Base-by-base conservation (phyloP, 1,140 invertebrate genomes). In the Trichonephila clavata region DNA sequence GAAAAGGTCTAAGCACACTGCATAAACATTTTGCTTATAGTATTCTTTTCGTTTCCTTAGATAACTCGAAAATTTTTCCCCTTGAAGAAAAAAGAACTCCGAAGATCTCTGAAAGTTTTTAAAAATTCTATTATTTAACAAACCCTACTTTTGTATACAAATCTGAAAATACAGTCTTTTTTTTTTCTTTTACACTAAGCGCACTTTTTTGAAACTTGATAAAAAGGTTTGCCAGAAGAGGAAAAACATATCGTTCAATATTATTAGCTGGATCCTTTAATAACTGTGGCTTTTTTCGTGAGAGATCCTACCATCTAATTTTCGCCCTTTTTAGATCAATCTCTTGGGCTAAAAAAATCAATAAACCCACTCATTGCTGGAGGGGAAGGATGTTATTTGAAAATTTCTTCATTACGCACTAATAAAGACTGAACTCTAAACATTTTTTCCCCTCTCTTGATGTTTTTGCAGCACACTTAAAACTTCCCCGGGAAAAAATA, bases 391-490 rank as follows among this genome's bases (percentile, higher is more conserved):
- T 59, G 43, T 84, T 84, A 27, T 84, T 59, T 27, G 83, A 84
- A 60, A 84, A 84, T 84, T 84, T 84, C 83, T 84, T 84, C 83
- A 84, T 84, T 84, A 84, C 83, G 57, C 13, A 21, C 14, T 32
- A 50, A 32, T 59, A 60, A 84, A 20, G 57, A 59, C 83, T 27
- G 21, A 20, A 13, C n/a, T 84, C 10, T 21, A 27, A 84, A 57
- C 20, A 14, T 84, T 10, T 84, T 24, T 13, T 39, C 6, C 32
- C 16, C 32, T 71, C 14, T 0, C 3, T 13, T 77, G 24, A 27
- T 18, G 71, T 18, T 32, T 32, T 32, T 18, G 16, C 32, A 16
- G 68, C 13, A 14, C 13, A 16, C 32, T 77, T 32, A 32, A 32
- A 27, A 32, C n/a, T 77, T 32, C 14, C 1, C 16, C 18, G 27